These are phyloP conservation scores for Myrmecobius fasciatus DNA, from an alignment of 2,113 vertebrate species.

Conservation along the genomic window DNA sequence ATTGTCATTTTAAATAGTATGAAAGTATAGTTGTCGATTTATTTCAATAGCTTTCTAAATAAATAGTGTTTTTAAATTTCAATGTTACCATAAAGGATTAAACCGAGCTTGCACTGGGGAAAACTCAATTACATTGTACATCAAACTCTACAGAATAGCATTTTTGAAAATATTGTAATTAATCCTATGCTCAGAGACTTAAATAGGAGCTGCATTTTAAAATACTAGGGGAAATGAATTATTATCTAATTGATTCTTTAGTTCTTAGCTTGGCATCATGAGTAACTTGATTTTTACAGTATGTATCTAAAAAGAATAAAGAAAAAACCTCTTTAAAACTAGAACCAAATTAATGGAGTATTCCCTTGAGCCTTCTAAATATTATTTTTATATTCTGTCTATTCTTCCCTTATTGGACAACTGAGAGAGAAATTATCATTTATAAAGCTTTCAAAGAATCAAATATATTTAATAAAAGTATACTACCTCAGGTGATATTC, in stretches of 20 bases:
- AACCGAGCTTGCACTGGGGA: too few relatives aligned
- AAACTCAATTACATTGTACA: too few relatives aligned
- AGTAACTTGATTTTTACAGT: conserved; percentile 26
- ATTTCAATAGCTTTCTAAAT: too few relatives aligned
- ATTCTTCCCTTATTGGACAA: background rate
- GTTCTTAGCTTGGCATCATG: conserved; percentile 11
- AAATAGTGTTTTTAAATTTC: too few relatives aligned
- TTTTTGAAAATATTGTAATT: background rate
- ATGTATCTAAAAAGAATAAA: conserved; percentile 33
- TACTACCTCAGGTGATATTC: conserved; percentile 6
- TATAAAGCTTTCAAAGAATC: background rate
- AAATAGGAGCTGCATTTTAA: background rate
- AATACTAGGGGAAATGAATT: background rate
- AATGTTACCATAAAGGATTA: too few relatives aligned
- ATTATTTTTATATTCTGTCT: background rate
- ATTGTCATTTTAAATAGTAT: too few relatives aligned
- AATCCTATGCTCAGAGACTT: background rate
- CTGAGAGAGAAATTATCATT: background rate
- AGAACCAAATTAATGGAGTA: conserved; percentile 41
- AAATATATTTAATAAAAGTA: conserved; percentile 42
- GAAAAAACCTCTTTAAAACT: conserved; percentile 15
- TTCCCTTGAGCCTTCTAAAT: conserved; percentile 30
- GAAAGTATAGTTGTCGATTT: too few relatives aligned
- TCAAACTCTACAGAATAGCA: background rate
- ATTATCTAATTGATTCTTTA: background rate